Conservation (phyloP, 2,888 invertebrate genomes). For the Zootermopsis nevadensis region DNA sequence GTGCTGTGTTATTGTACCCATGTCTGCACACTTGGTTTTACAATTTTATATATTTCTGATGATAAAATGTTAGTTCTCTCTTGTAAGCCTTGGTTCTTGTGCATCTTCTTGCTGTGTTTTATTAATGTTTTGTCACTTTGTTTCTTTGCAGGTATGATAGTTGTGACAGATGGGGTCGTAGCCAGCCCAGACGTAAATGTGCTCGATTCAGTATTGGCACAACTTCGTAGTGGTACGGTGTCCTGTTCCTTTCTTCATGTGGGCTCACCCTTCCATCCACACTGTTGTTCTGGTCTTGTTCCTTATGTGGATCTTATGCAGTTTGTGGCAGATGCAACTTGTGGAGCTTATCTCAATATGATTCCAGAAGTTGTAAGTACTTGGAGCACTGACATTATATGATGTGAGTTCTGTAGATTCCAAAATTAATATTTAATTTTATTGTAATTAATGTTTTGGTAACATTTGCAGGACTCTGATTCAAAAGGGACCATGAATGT, state of each 20-base stretch:
- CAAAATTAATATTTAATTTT: too few species aligned
- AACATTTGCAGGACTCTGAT: too few species aligned
- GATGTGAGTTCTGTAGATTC: too few species aligned
- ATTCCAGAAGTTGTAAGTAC: slow-evolving; percentile 66
- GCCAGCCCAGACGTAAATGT: slow-evolving; percentile 77
- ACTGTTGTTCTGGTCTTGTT: slow-evolving; percentile 75
- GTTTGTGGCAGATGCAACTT: slow-evolving; percentile 80
- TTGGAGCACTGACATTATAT: too few species aligned
- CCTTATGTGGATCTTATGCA: slow-evolving; percentile 79
- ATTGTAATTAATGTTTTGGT: too few species aligned
- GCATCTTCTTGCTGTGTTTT: too few species aligned
- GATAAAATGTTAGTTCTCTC: too few species aligned
- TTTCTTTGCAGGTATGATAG: slow-evolving; percentile 70
- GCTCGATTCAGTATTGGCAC: slow-evolving; percentile 77
- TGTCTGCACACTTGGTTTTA: too few species aligned
- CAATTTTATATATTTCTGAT: too few species aligned
- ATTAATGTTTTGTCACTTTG: too few species aligned
- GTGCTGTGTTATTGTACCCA: too few species aligned
- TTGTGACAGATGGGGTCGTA: slow-evolving; percentile 80
- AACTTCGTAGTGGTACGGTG: slow-evolving; percentile 78
- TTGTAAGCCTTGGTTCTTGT: too few species aligned
- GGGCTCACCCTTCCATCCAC: slow-evolving; percentile 74
- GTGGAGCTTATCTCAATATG: slow-evolving; percentile 75
- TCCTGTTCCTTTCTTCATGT: slow-evolving; percentile 81
- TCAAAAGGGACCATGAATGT: slow-evolving; percentile 64